Conservation (phyloP, 2,113 vertebrate genomes). For the Syrrhaptes paradoxus region DNA sequence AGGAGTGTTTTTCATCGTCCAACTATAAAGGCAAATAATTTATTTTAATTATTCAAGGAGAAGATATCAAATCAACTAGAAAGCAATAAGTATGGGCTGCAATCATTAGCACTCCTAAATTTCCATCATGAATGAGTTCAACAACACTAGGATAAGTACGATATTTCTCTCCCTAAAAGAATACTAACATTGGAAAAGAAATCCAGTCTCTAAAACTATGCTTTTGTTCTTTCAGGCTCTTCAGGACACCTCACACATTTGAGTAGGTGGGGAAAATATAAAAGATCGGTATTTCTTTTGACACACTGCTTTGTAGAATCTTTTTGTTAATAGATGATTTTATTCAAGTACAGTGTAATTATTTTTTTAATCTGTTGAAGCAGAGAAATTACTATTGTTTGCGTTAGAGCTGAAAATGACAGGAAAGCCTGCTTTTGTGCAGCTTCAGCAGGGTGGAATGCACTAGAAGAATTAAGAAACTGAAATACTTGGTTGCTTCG, state of each 20-base stretch:
- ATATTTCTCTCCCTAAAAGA: background rate
- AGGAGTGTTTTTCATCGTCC: background rate
- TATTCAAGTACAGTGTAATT: background rate
- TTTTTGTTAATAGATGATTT: background rate
- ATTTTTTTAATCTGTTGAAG: slow-evolving; percentile 19
- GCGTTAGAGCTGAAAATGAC: background rate
- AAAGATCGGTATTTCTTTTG: background rate
- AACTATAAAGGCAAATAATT: background rate
- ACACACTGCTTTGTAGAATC: background rate
- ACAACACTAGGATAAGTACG: background rate
- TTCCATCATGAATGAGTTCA: background rate
- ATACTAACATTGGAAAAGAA: background rate
- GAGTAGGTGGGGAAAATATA: background rate
- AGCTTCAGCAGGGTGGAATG: background rate
- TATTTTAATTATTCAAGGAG: background rate
- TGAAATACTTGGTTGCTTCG: background rate
- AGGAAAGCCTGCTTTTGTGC: background rate
- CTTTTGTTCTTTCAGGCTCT: background rate
- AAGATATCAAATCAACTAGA: background rate
- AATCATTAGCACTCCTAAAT: background rate
- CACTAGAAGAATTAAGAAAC: background rate
- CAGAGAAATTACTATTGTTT: slow-evolving; percentile 34
- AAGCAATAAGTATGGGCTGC: background rate
- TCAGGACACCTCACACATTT: background rate
- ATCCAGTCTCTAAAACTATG: background rate